phyloP scores from a whole-genome alignment of 1,140 invertebrate genomes.

The Saxidomus purpurata region DNA sequence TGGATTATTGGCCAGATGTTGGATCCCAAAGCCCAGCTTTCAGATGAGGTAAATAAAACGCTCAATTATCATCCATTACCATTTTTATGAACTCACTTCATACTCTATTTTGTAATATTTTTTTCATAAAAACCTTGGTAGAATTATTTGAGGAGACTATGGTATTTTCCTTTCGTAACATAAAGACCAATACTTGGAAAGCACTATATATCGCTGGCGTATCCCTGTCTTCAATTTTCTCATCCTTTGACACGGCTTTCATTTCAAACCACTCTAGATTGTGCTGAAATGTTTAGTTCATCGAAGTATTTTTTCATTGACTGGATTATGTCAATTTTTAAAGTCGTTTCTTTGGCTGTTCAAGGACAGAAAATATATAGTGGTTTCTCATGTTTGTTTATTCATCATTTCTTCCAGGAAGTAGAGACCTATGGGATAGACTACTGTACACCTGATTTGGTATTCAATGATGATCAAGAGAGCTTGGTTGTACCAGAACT shows the following conservation, averaged over 20 bases:
- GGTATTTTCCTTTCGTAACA: slow-evolving; percentile 36
- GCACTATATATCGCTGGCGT: slow-evolving; percentile 20
- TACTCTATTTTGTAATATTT: slow-evolving; percentile 13
- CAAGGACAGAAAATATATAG: slow-evolving; percentile 13
- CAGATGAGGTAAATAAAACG: slow-evolving; percentile 48
- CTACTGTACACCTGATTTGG: slow-evolving; percentile 41
- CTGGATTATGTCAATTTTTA: slow-evolving; percentile 35
- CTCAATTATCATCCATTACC: slow-evolving; percentile 7
- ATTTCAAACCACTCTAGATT: slow-evolving; percentile 11
- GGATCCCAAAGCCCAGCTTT: slow-evolving; percentile 41
- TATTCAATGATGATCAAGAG: slow-evolving; percentile 49
- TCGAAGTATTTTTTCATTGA: not conserved
- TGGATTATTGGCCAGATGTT: slow-evolving; percentile 44
- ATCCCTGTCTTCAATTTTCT: slow-evolving; percentile 40
- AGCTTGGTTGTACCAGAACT: slow-evolving; percentile 53
- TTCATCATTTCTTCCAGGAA: slow-evolving; percentile 45
- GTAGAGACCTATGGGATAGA: slow-evolving; percentile 53
- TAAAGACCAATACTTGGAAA: slow-evolving; percentile 38
- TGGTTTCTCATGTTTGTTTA: slow-evolving; percentile 49
- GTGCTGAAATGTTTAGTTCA: slow-evolving; percentile 18
- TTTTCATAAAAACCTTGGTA: slow-evolving; percentile 22
- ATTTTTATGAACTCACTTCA: slow-evolving; percentile 20
- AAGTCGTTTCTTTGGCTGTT: slow-evolving; percentile 25
- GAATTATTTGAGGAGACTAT: slow-evolving; percentile 24
- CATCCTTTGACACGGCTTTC: slow-evolving; percentile 35